Evolutionary conservation across 2,888 invertebrate genomes (phyloP).

Genomic region (Phaonia tiefii): DNA sequence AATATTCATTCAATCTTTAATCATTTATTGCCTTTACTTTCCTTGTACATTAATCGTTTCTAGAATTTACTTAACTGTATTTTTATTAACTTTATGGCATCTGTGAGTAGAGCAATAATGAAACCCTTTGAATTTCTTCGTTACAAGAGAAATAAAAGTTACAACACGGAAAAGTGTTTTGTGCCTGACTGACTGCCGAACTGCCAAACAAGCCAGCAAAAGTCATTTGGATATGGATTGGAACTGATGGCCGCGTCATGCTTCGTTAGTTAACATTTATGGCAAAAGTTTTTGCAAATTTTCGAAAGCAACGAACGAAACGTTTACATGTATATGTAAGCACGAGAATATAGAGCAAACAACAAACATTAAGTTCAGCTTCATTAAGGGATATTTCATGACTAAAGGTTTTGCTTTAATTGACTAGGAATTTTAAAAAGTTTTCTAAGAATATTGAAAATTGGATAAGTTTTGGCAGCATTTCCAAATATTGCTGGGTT

Average conservation of each 20-base stretch:
- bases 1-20: background rate
- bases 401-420: slow-evolving; percentile 19
- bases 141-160: background rate
- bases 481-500: too few relatives aligned
- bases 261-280: slow-evolving; percentile 23
- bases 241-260: slow-evolving; percentile 4
- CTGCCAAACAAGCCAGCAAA: background rate
- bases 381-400: slow-evolving; percentile 15
- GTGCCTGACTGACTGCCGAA: slow-evolving; percentile 5
- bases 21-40: slow-evolving; percentile 18
- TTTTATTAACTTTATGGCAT: slow-evolving; percentile 17
- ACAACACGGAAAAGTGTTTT: background rate
- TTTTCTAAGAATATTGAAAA: background rate
- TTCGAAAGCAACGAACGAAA: background rate
- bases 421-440: background rate
- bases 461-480: too few relatives aligned
- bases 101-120: background rate
- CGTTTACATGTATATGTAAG: too few relatives aligned
- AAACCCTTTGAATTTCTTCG: background rate
- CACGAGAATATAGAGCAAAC: background rate
- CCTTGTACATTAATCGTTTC: slow-evolving; percentile 17
- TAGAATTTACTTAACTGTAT: background rate
- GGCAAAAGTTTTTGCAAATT: slow-evolving; percentile 22
- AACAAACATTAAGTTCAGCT: slow-evolving; percentile 3
- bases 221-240: slow-evolving; percentile 12